A percentile compares a stretch with the other conserved stretches of the same genome.
Evolutionary conservation across 2,113 vertebrate species (phyloP).

Genomic region (Mellivora capensis): DNA sequence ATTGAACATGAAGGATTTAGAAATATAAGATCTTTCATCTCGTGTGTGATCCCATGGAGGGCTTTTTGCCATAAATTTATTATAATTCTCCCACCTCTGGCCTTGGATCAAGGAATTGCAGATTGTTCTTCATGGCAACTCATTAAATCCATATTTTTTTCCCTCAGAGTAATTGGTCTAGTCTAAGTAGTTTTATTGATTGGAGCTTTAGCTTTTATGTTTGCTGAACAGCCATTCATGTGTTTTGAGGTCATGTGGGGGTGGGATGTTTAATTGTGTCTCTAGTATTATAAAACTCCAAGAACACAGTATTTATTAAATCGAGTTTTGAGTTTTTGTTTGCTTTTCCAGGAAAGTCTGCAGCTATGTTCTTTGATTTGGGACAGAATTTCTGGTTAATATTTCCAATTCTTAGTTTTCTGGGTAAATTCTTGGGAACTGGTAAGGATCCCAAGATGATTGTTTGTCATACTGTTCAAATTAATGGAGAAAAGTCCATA

Average conservation of each 20-base stretch:
- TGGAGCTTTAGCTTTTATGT: not conserved
- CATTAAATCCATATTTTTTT: not conserved
- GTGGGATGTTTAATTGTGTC: slow-evolving; percentile 21
- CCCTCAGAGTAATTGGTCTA: not conserved
- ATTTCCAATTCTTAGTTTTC: slow-evolving; percentile 45
- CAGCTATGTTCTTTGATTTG: slow-evolving; percentile 35
- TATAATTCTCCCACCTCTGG: not conserved
- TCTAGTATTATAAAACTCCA: not conserved
- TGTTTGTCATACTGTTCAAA: slow-evolving; percentile 14
- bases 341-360: slow-evolving; percentile 34
- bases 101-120: not conserved
- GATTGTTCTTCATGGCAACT: not conserved
- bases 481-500: not conserved
- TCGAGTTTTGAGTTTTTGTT: slow-evolving; percentile 20
- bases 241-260: not conserved
- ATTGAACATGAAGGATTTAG: not conserved
- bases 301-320: slow-evolving; percentile 27
- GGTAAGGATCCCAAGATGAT: not conserved
- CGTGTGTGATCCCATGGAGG: not conserved
- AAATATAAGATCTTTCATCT: not conserved
- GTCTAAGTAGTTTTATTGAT: not conserved
- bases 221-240: not conserved
- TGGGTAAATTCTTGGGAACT: slow-evolving; percentile 47
- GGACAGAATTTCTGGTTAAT: slow-evolving; percentile 43
- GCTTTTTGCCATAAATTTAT: not conserved